Evolutionary conservation across 2,797 vertebrate genomes (phyloP).

Genomic region (Acanthurus lineatus): DNA sequence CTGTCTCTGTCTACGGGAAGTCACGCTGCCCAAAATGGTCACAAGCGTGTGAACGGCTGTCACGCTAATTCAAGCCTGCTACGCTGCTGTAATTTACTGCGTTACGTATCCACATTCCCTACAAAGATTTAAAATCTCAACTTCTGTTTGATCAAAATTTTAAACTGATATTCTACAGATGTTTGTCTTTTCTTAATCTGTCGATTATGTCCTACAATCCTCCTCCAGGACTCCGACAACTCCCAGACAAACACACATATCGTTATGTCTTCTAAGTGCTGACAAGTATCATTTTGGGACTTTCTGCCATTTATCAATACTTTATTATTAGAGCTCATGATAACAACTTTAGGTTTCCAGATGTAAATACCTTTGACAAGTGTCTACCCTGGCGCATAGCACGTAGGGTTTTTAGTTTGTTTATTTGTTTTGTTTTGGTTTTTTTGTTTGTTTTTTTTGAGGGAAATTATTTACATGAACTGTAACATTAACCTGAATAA

Average conservation of each 20-base stretch:
- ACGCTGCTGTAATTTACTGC: too few species aligned
- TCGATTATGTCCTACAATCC: too few species aligned
- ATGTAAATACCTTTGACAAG: neutral
- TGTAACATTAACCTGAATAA: neutral
- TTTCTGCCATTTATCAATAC: neutral
- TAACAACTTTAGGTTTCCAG: neutral
- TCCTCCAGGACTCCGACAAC: neutral
- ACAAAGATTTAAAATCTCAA: too few species aligned
- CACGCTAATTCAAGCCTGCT: too few species aligned
- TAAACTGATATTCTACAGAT: too few species aligned
- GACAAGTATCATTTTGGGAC: neutral
- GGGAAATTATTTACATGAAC: neutral
- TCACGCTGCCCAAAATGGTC: slow-evolving; percentile 45
- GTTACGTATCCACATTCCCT: too few species aligned
- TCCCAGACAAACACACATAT: neutral
- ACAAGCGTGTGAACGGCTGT: too few species aligned
- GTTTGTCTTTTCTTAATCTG: too few species aligned
- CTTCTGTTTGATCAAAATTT: too few species aligned
- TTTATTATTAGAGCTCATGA: neutral
- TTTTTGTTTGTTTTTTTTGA: too few species aligned
- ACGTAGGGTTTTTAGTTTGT: neutral
- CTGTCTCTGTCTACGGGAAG: slow-evolving; percentile 53
- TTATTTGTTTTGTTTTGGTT: too few species aligned
- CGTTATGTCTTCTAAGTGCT: neutral
- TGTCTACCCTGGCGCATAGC: neutral